phyloP scores from a whole-genome alignment of 2,888 invertebrate genomes.

The Stenodema calcarata region DNA sequence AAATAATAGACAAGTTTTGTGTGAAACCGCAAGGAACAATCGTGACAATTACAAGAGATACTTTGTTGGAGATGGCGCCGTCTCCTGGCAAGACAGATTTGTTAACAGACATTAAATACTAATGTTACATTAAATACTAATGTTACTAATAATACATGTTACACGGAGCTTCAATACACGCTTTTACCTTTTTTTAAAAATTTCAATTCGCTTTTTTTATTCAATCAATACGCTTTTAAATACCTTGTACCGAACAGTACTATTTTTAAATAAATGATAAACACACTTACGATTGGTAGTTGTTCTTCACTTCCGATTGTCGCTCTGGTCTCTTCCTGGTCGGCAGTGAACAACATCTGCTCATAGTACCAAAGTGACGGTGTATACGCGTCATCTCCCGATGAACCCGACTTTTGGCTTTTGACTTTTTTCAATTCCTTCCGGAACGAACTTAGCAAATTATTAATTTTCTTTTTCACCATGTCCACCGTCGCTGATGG shows the following conservation, averaged over 20 bases:
- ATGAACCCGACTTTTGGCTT: constrained; percentile 33
- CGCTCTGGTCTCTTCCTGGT: constrained; percentile 49
- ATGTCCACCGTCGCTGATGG: constrained; percentile 40
- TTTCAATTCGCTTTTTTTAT: not conserved
- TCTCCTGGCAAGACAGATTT: constrained; percentile 46
- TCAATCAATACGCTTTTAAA: not conserved
- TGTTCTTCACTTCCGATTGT: constrained; percentile 40
- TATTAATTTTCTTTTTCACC: constrained; percentile 42
- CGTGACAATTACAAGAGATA: constrained; percentile 44
- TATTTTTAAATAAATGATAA: not conserved
- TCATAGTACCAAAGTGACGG: constrained; percentile 10
- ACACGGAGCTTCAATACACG: not conserved
- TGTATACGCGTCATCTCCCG: not conserved
- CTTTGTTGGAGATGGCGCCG: constrained; percentile 42
- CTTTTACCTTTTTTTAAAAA: not conserved
- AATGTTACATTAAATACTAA: not conserved
- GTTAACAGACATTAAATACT: not conserved
- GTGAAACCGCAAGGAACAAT: constrained; percentile 45
- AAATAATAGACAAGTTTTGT: constrained; percentile 45
- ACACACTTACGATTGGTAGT: constrained; percentile 44
- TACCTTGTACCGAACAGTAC: not conserved
- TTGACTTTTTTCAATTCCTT: constrained; percentile 42
- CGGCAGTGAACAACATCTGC: constrained; percentile 23
- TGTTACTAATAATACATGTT: not conserved
- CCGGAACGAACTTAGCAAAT: constrained; percentile 33